Conservation (phyloP, 2,113 vertebrate genomes). For the Sebastes fasciatus region DNA sequence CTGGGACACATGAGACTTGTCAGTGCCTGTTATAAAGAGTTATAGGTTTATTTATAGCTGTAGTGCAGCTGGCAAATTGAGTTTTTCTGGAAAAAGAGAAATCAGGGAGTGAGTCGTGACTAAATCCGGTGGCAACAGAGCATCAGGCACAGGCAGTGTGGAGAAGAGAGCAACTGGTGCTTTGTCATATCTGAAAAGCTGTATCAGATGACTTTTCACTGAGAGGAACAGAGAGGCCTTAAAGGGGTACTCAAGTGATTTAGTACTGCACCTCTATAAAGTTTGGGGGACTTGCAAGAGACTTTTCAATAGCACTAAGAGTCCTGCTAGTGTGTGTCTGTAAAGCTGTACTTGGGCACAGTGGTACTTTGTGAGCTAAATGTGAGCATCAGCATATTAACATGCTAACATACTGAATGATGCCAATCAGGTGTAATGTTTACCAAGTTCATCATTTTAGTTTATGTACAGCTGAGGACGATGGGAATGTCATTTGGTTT, state of each 20-base stretch:
- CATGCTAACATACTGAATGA: neutral
- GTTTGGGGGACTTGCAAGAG: neutral
- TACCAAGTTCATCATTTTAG: neutral
- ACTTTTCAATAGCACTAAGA: neutral
- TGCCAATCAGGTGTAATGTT: neutral
- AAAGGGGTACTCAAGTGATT: neutral
- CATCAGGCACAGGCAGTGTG: neutral
- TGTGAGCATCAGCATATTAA: neutral
- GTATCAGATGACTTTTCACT: neutral
- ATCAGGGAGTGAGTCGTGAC: constrained; percentile 5
- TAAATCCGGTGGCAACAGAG: neutral
- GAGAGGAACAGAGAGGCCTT: neutral
- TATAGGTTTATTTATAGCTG: constrained; percentile 51
- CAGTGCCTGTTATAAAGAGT: constrained; percentile 9
- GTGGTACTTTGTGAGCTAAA: neutral
- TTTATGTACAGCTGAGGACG: neutral
- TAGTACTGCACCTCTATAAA: neutral
- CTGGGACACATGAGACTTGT: constrained; percentile 35
- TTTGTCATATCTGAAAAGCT: constrained; percentile 1
- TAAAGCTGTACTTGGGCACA: neutral
- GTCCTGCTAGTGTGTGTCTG: neutral
- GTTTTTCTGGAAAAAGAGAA: constrained; percentile 18
- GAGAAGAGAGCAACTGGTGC: neutral
- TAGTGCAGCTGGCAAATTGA: neutral
- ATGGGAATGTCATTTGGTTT: neutral